Base-by-base conservation (phyloP, 2,888 invertebrate species). In the Acronicta alni region DNA sequence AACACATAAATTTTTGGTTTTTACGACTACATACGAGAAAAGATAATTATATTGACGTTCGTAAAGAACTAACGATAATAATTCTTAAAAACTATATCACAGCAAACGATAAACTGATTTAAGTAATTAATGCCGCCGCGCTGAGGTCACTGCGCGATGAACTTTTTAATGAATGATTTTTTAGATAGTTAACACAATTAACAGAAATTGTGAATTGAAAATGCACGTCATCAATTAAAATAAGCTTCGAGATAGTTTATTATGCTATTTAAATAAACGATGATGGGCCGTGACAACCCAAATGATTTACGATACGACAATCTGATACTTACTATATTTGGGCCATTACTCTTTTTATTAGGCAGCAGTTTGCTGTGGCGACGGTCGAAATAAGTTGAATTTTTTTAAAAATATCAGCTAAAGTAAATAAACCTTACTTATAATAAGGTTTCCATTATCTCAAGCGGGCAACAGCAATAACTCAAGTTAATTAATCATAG, bases 401-500 rank as follows among this genome's bases (percentile, higher is more conserved):
- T 47, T 30, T 41, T 51, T 43, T 43, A 35, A 57, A 56, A 54
- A 56, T 45, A 63, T 68, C 38, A 23, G 10, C 42, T 45, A 64
- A 69, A 69, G 67, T 68, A 71, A 75, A 71, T 62, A 67, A 64
- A 60, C 55, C 43, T n/a, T 46, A 45, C 45, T 47, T 58, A 49
- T 63, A 73, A 76, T 67, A 69, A 60, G 69, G 67, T 75, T 75
- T 80, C 76, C 59, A 71, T 75, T 70, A 69, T 67, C 67, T 73
- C 49, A 49, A 49, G 64, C 65, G 54, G 54, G 61, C 65, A 70
- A 69, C 73, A 78, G 80, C 77, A 76, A 82, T 77, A 84, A 79
- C 69, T 80, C 75, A 73, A 70, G 61, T 77, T 82, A 90, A 92
- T 91, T 89, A 89, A 91, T 92, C 88, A 89, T 88, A 87, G 86